Percentiles rank a stretch among this genome's conserved stretches.
These are phyloP conservation scores for Rhagologus leucostigma DNA, from an alignment of 2,113 vertebrate species.

Conservation along the genomic window DNA sequence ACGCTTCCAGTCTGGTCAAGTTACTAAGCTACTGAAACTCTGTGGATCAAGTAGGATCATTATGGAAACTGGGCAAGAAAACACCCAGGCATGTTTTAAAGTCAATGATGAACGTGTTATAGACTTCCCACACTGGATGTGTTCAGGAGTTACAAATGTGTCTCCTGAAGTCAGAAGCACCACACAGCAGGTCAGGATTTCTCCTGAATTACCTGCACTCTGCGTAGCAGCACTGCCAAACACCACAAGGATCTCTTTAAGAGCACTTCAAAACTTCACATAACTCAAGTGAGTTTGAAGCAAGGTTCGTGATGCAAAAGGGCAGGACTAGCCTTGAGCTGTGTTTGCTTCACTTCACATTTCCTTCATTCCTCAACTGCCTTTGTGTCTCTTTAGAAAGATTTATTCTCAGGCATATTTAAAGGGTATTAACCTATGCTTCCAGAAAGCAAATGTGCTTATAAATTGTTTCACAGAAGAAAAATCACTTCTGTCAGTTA, in stretches of 20 bases:
- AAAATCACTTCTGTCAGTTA: not conserved
- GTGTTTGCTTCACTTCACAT: not conserved
- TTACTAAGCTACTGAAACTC: not conserved
- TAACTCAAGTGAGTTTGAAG: not conserved
- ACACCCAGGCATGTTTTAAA: not conserved
- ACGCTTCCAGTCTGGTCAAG: not conserved
- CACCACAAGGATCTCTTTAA: not conserved
- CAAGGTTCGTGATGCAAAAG: not conserved
- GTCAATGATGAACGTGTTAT: not conserved
- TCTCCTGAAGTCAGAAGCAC: not conserved
- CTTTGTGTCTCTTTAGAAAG: not conserved
- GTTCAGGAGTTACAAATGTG: not conserved
- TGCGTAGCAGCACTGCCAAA: not conserved
- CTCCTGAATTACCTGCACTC: not conserved
- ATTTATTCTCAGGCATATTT: not conserved
- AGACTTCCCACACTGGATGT: not conserved
- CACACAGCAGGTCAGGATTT: not conserved
- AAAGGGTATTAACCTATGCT: not conserved
- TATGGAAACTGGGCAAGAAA: not conserved
- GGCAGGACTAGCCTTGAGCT: not conserved
- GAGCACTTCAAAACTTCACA: not conserved
- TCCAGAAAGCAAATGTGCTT: not conserved
- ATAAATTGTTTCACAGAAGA: not conserved
- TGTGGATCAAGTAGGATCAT: not conserved
- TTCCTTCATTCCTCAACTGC: not conserved